These are phyloP conservation scores for Sisyra terminalis DNA, from an alignment of 2,888 invertebrate species.

Conservation along the genomic window DNA sequence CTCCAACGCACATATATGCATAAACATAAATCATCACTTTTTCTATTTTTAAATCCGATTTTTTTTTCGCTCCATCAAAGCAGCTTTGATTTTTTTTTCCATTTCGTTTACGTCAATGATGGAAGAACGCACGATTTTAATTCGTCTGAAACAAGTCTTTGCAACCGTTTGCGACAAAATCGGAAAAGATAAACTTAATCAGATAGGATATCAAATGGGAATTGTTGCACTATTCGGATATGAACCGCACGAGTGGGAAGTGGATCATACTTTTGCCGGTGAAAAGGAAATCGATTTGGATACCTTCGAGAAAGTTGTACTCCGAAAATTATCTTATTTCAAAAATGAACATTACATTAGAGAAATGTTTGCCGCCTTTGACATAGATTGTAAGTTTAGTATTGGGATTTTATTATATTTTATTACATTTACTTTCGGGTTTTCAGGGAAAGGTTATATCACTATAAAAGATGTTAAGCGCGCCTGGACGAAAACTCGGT, in stretches of 20 bases:
- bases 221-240: slow-evolving; percentile 10
- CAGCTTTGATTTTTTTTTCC: no score
- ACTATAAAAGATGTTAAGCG: slow-evolving; percentile 7
- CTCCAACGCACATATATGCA: no score
- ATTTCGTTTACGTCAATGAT: no score
- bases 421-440: slow-evolving; percentile 1
- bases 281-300: slow-evolving; percentile 2
- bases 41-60: no score
- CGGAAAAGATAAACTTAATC: slow-evolving; percentile 1
- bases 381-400: slow-evolving; percentile 9
- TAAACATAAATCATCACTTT: no score
- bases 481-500: slow-evolving; percentile 5
- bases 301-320: slow-evolving; percentile 7
- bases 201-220: slow-evolving; percentile 10
- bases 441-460: slow-evolving; percentile 10
- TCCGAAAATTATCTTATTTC: slow-evolving; percentile 8
- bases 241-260: slow-evolving; percentile 10
- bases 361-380: slow-evolving; percentile 10
- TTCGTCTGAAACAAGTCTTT: no score
- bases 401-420: slow-evolving; percentile 2
- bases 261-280: slow-evolving; percentile 8
- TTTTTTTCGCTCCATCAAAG: no score
- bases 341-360: slow-evolving; percentile 9
- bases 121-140: no score
- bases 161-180: no score